phyloP scores from a whole-genome alignment of 2,113 vertebrate species.

The Ceyx cyanopectus region DNA sequence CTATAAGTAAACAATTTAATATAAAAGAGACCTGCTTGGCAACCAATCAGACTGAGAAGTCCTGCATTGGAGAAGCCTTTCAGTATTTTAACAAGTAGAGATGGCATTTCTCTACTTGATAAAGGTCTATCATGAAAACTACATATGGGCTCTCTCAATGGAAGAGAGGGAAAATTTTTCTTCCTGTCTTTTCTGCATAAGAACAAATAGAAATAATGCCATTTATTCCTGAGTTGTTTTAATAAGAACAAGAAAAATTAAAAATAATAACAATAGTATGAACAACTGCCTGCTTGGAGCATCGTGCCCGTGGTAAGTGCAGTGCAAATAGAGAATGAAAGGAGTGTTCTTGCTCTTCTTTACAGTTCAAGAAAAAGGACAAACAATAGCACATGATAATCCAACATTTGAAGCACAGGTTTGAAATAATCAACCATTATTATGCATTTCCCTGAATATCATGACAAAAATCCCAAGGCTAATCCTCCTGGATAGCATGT shows the following conservation, averaged over 20 bases:
- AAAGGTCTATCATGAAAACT: neutral
- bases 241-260: neutral
- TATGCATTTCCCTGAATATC: neutral
- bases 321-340: neutral
- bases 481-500: neutral
- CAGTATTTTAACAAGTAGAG: neutral
- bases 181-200: neutral
- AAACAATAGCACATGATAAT: neutral
- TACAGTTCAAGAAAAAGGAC: neutral
- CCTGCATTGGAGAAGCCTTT: neutral
- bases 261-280: neutral
- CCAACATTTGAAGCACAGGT: neutral
- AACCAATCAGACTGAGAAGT: neutral
- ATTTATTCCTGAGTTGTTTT: neutral
- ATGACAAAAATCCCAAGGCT: neutral
- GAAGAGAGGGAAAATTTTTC: neutral
- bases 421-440: neutral
- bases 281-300: neutral
- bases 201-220: neutral
- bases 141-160: neutral
- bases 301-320: neutral
- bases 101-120: neutral
- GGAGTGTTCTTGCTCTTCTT: neutral
- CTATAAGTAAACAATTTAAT: neutral
- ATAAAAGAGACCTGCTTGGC: neutral